Evolutionary conservation across 2,888 invertebrate species (phyloP), one percentile per base, ranked within the genome.

Genomic region (Lacanobia oleracea): DNA sequence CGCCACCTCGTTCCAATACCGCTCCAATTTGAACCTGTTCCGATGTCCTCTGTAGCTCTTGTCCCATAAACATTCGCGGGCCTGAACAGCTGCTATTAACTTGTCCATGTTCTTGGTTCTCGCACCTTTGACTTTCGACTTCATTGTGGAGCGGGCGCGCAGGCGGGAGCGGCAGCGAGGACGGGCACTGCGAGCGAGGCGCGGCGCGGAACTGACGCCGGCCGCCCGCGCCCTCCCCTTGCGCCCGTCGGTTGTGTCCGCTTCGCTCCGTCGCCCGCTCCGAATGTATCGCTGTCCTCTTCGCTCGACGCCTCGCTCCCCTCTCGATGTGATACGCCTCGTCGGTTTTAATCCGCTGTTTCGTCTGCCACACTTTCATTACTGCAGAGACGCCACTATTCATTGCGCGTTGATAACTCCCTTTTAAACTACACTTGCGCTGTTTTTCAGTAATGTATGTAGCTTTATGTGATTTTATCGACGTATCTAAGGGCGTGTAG

Each of bases 1-100:
- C 0, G 95, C 95, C 23, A 96, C 95, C 86, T 96, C 96, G 79
- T 94, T 95, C 96, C 96, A 96, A 85, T 94, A 96, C 21, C 95
- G 90, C 89, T 95, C 96, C 89, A 95, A 86, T 79, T 95, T 95
- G 82, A 94, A 95, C 69, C 95, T 88, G 88, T 95, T 96, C 85
- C 95, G 89, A 78, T 95, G 95, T 37, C 95, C 95, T 75, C 95
- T 90, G 72, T 95, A 95, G 62, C 93, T 94, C 75, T 93, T 95
- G 78, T 95, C 96, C 96, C 96, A 96, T 54, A 95, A 86, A 84
- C 95, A 95, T 79, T 96, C 96, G 66, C 96, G 90, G 2, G 95
- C 95, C 77, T 96, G 96, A 57, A 96, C 96, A 67, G 96, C 95
- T n/a, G 93, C 94, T 62, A 96, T 95, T 0, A 95, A 91, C 81